These are phyloP conservation scores for Argyra leucocephala DNA, from an alignment of 2,888 invertebrate genomes.

Conservation along the genomic window DNA sequence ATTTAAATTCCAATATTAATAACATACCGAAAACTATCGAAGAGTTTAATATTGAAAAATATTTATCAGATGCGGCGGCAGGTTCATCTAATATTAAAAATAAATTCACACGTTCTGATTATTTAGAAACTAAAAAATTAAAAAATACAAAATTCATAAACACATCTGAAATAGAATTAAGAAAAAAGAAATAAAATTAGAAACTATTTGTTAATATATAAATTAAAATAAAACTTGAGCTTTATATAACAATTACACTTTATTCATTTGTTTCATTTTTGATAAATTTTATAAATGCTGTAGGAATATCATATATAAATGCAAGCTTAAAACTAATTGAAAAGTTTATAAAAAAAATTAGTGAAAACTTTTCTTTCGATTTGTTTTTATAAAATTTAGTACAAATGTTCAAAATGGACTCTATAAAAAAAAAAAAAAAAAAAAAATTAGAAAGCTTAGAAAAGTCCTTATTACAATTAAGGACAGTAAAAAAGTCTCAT, in stretches of 20 bases:
- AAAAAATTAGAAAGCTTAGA: neutral
- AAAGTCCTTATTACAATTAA: neutral
- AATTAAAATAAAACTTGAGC: neutral
- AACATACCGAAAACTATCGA: neutral
- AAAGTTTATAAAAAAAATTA: neutral
- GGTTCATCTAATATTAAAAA: neutral
- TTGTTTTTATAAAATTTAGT: neutral
- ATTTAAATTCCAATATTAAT: neutral
- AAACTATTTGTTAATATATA: neutral
- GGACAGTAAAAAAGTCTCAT: neutral
- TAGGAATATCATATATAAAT: neutral
- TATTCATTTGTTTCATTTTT: neutral
- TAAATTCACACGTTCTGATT: neutral
- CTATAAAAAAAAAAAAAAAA: neutral
- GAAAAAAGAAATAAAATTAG: neutral
- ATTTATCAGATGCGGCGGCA: neutral
- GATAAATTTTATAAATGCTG: neutral
- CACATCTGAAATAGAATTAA: neutral
- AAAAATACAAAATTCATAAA: neutral
- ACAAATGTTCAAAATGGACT: neutral
- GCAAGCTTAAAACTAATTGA: neutral
- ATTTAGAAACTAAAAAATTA: neutral
- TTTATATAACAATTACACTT: constrained; percentile 4
- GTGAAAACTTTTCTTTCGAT: neutral
- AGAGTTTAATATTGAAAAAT: neutral